phyloP scores from a whole-genome alignment of 2,113 vertebrate genomes.

The Stegostoma tigrinum region DNA sequence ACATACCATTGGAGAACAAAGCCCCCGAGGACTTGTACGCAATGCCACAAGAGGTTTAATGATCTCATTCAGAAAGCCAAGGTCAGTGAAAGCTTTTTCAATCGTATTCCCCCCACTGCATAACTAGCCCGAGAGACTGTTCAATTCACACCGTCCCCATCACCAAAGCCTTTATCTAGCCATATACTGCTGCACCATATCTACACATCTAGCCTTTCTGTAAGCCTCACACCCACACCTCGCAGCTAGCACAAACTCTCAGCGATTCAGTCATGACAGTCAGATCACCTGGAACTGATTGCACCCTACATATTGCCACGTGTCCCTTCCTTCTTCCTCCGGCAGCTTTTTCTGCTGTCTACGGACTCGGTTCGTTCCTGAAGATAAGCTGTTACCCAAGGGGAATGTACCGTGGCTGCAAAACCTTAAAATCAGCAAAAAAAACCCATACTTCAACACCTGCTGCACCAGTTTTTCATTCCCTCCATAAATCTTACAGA shows the following conservation, averaged over 20 bases:
- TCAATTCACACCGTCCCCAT: too few relatives aligned
- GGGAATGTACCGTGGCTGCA: neutral
- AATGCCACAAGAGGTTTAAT: too few relatives aligned
- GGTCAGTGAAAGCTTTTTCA: too few relatives aligned
- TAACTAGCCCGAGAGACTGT: too few relatives aligned
- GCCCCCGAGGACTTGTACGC: too few relatives aligned
- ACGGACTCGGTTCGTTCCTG: neutral
- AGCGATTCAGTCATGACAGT: neutral
- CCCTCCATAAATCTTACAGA: neutral
- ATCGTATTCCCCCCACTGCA: too few relatives aligned
- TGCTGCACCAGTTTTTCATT: too few relatives aligned
- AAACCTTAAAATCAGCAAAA: neutral
- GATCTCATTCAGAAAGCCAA: too few relatives aligned
- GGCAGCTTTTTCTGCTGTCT: neutral
- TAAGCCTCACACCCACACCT: neutral
- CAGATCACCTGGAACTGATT: neutral
- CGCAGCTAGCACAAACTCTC: neutral
- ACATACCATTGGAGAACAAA: neutral
- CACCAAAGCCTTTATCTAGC: neutral
- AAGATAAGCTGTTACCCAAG: neutral
- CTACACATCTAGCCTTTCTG: too few relatives aligned
- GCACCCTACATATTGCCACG: neutral
- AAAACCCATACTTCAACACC: neutral
- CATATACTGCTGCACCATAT: neutral
- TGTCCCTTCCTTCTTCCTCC: neutral